Base-by-base conservation (phyloP, 1,140 invertebrate genomes). In the Drosophila auraria region DNA sequence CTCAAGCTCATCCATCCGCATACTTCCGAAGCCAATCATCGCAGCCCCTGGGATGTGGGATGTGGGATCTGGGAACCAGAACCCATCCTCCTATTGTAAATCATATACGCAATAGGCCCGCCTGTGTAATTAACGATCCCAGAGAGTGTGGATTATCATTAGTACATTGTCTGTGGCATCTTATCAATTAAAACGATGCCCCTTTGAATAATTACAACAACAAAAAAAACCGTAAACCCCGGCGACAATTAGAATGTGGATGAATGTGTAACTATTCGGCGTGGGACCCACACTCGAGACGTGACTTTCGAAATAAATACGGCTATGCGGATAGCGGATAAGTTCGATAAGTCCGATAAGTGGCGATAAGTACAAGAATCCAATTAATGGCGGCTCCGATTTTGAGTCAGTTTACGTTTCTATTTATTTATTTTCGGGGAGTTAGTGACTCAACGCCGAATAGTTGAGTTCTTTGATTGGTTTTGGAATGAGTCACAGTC, bases 121-220 rank as follows among this genome's bases (percentile, higher is more conserved):
- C 58, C 36, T 33, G 27, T 78, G 73, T 58, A 78, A 47, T 53
- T 77, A 57, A 12, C 57, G 20, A 61, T 58, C 73, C 64, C 53
- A 53, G 25, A 36, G 53, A 57, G 54, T 40, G 9, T 23, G 54
- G 20, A 70, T 61, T 70, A 78, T 78, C 76, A 38, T 38, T 38
- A 20, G 40, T 44, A 44, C 63, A 78, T 78, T 78, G 74, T 78
- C 51, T 53, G 15, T 44, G 57, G 30, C 59, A 65, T 65, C 66
- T 79, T 79, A 79, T 79, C 77, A 71, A 56, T 47, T 49, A 33
- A 65, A 73, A 47, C 45, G 60, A 79, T 79, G 47, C 36, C 33
- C 54, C 33, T 23, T 56, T 56, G 33, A 61, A 59, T 45, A 72
- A 79, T 72, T 79, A 59, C 54, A 50, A 63, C 42, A 59, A 47